Conservation (phyloP, 2,888 invertebrate species). For the Rotaria magnacalcarata region DNA sequence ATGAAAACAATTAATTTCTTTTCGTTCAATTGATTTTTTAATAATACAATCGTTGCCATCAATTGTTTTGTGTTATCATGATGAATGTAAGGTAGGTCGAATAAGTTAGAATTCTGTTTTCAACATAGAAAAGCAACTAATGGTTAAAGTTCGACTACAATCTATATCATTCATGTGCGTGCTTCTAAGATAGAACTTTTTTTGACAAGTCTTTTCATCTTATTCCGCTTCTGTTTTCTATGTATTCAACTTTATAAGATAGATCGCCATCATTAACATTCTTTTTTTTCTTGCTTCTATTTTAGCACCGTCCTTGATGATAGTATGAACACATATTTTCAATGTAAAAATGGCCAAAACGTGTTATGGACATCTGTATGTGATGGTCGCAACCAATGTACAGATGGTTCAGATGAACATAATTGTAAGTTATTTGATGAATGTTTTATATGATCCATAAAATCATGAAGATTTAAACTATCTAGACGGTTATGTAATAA, state of each 20-base stretch:
- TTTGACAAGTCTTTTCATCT: slow-evolving; percentile 21
- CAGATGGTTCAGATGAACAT: slow-evolving; percentile 22
- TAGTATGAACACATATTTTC: neutral
- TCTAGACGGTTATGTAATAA: neutral
- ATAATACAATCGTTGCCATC: neutral
- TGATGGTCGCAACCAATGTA: neutral
- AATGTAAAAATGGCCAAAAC: slow-evolving; percentile 6
- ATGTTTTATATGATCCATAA: neutral
- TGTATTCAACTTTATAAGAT: neutral
- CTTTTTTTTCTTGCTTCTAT: neutral
- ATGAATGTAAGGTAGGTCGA: neutral
- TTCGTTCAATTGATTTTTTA: slow-evolving; percentile 11
- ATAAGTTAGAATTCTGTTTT: neutral
- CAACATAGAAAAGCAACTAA: neutral
- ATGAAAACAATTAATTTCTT: slow-evolving; percentile 29
- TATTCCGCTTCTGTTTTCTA: neutral
- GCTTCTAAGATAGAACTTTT: neutral
- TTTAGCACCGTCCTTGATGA: neutral
- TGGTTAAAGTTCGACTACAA: neutral
- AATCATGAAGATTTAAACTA: neutral
- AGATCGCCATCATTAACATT: neutral
- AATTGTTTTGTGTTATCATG: neutral
- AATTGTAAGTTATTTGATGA: slow-evolving; percentile 5
- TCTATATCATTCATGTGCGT: neutral
- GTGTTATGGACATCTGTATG: neutral